Conservation (phyloP, 2,797 vertebrate genomes). For the Acipenser transmontanus region DNA sequence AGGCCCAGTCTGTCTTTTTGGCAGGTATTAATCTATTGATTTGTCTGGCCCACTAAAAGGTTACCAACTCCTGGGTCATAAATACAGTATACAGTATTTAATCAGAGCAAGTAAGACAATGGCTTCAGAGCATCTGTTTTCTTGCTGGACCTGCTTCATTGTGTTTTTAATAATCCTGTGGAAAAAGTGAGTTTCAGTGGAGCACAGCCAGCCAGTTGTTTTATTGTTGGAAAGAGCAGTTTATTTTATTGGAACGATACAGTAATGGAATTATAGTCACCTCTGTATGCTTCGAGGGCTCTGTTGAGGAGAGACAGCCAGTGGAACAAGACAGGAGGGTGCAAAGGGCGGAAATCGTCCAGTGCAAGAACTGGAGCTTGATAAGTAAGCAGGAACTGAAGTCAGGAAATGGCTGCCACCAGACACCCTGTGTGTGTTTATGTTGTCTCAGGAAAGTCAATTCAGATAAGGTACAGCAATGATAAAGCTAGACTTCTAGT, state of each 20-base stretch:
- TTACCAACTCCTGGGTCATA: too few species aligned
- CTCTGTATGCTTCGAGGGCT: neutral
- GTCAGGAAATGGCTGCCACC: slow-evolving; percentile 10
- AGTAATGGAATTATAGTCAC: slow-evolving; percentile 38
- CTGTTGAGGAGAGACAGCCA: too few species aligned
- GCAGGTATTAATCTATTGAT: too few species aligned
- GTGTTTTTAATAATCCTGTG: slow-evolving; percentile 39
- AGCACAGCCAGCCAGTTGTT: slow-evolving; percentile 17
- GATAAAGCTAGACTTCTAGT: neutral
- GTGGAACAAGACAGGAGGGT: neutral
- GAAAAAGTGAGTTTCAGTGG: slow-evolving; percentile 37
- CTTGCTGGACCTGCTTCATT: slow-evolving; percentile 20
- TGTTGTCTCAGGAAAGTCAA: slow-evolving; percentile 1
- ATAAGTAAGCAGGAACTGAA: slow-evolving; percentile 3
- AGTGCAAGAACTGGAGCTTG: slow-evolving; percentile 9
- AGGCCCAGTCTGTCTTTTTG: too few species aligned
- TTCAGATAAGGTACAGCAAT: slow-evolving; percentile 18
- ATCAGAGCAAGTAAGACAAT: neutral
- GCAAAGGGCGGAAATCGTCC: neutral
- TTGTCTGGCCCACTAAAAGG: too few species aligned
- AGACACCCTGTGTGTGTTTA: neutral
- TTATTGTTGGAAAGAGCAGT: slow-evolving; percentile 6
- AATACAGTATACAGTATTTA: too few species aligned
- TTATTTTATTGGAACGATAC: slow-evolving; percentile 23
- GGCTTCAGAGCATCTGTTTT: neutral